These are phyloP conservation scores for Nannoperca obscura DNA, from an alignment of 2,797 vertebrate species.

Conservation along the genomic window DNA sequence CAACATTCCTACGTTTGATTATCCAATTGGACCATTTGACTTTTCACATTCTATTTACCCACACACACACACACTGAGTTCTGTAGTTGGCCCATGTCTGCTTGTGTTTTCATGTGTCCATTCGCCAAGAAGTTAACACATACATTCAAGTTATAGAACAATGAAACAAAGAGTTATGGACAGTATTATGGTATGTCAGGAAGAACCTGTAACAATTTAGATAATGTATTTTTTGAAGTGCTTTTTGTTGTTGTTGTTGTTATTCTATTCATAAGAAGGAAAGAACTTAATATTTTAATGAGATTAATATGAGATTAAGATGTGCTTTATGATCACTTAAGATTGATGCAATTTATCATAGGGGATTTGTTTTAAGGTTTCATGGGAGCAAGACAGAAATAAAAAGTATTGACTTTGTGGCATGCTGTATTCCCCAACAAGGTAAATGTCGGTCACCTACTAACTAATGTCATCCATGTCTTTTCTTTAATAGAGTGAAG, in stretches of 20 bases:
- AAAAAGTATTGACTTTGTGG: background rate
- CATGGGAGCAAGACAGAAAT: background rate
- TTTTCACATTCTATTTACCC: background rate
- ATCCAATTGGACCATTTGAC: background rate
- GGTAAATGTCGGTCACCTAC: background rate
- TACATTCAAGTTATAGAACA: background rate
- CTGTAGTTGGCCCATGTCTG: background rate
- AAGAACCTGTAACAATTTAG: background rate
- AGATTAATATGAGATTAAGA: background rate
- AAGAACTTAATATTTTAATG: background rate
- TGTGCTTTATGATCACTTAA: background rate
- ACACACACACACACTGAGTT: background rate
- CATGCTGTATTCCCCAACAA: background rate
- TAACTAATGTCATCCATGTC: background rate
- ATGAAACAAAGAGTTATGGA: background rate
- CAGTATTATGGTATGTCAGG: background rate
- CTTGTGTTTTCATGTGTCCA: background rate
- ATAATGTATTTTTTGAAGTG: background rate
- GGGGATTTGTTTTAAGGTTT: background rate
- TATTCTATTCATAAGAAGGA: background rate
- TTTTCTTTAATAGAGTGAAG: constrained; percentile 12
- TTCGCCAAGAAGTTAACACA: background rate
- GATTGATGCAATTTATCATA: background rate
- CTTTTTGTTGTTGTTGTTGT: background rate
- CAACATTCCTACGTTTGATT: background rate